Evolutionary conservation across 1,140 invertebrate genomes (phyloP).

Genomic region (Andrena cerasifolii): DNA sequence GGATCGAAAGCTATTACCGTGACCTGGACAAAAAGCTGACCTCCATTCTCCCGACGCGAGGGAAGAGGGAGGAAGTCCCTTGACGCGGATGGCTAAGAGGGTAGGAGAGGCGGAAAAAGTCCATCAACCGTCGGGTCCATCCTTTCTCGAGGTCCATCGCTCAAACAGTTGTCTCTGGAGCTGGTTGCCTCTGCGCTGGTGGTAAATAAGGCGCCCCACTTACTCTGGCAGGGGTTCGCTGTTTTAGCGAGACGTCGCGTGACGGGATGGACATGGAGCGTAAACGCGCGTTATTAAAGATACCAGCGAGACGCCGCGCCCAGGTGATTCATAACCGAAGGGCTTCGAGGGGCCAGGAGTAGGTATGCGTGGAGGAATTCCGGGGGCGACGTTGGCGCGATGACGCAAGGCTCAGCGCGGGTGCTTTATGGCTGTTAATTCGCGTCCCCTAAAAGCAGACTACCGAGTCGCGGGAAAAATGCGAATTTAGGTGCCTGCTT

Average conservation of each 20-base stretch:
- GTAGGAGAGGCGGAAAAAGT: slow-evolving; percentile 32
- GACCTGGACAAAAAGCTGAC: slow-evolving; percentile 26
- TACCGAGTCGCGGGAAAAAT: neutral
- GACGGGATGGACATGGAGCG: neutral
- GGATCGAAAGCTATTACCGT: slow-evolving; percentile 51
- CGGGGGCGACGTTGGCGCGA: neutral
- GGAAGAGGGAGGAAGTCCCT: neutral
- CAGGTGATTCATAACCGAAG: slow-evolving; percentile 23
- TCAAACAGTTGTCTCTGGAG: slow-evolving; percentile 8
- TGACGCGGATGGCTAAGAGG: neutral
- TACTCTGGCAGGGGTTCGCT: no score
- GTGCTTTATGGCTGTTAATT: slow-evolving; percentile 35
- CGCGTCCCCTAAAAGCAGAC: neutral
- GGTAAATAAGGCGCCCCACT: no score
- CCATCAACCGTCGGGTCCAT: neutral
- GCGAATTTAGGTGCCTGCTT: neutral
- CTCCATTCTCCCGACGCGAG: neutral
- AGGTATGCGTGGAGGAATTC: slow-evolving; percentile 27
- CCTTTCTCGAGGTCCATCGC: neutral
- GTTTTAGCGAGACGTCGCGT: neutral
- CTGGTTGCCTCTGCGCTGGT: neutral
- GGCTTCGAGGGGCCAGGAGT: neutral
- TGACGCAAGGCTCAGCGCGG: neutral
- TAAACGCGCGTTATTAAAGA: slow-evolving; percentile 36
- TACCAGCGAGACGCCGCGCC: slow-evolving; percentile 5